These are phyloP conservation scores for Epinephelus lanceolatus DNA, from an alignment of 2,113 vertebrate species.

Conservation along the genomic window DNA sequence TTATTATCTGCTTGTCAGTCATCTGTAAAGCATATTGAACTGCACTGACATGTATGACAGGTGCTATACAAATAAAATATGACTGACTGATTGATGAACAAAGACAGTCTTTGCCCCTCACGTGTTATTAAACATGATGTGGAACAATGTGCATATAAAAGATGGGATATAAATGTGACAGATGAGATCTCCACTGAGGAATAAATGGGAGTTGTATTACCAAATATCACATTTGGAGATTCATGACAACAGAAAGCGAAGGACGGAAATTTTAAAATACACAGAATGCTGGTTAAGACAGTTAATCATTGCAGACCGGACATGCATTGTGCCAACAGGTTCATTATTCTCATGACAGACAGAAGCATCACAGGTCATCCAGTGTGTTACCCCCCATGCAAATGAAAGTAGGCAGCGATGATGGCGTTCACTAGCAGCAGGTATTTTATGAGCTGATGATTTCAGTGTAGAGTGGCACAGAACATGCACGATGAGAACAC, in stretches of 20 bases:
- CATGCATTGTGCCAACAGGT: not conserved
- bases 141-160: not conserved
- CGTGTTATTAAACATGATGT: not conserved
- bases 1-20: too few species aligned
- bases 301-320: conserved; percentile 18
- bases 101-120: not conserved
- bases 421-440: not conserved
- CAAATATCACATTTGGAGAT: not conserved
- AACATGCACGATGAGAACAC: conserved; percentile 50
- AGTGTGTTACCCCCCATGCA: conserved; percentile 47
- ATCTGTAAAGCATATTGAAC: too few species aligned
- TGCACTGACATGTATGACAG: too few species aligned
- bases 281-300: not conserved
- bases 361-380: conserved; percentile 23
- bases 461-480: not conserved
- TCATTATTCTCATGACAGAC: conserved; percentile 30
- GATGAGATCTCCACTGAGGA: not conserved
- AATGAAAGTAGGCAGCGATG: conserved; percentile 18
- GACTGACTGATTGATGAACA: not conserved
- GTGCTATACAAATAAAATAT: too few species aligned
- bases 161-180: not conserved
- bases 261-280: not conserved
- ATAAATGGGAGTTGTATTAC: not conserved
- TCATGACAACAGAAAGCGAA: not conserved
- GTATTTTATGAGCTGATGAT: not conserved